Percentiles rank a stretch among this genome's conserved stretches.
These are phyloP conservation scores for Maniola hyperantus DNA, from an alignment of 2,888 invertebrate genomes.

Conservation along the genomic window DNA sequence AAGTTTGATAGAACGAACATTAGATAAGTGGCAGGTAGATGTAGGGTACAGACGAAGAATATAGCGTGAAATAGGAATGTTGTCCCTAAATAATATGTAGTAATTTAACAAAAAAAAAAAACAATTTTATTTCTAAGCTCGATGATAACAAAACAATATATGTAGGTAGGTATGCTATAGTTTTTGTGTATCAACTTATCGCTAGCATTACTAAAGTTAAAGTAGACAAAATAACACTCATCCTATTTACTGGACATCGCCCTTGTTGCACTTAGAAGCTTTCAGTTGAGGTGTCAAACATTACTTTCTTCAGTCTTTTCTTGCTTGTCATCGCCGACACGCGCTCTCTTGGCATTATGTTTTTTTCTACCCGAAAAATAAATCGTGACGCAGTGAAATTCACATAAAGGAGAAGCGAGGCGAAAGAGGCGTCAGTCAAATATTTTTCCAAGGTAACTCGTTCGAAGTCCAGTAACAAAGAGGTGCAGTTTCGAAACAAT, in stretches of 20 bases:
- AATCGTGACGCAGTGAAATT: slow-evolving; percentile 56
- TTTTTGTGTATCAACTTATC: too few species aligned
- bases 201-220: neutral
- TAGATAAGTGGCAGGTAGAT: neutral
- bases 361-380: slow-evolving; percentile 50
- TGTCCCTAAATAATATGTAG: too few species aligned
- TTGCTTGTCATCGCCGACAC: slow-evolving; percentile 61
- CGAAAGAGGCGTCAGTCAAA: slow-evolving; percentile 58
- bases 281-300: slow-evolving; percentile 63
- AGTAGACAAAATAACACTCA: slow-evolving; percentile 21
- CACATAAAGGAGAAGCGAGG: slow-evolving; percentile 40
- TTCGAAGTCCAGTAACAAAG: slow-evolving; percentile 66
- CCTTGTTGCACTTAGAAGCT: slow-evolving; percentile 66
- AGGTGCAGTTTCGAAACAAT: slow-evolving; percentile 77
- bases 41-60: too few species aligned
- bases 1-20: neutral
- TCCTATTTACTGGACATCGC: slow-evolving; percentile 48
- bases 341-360: slow-evolving; percentile 49
- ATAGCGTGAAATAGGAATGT: too few species aligned
- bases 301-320: slow-evolving; percentile 61
- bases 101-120: too few species aligned
- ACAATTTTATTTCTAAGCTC: too few species aligned
- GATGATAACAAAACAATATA: too few species aligned
- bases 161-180: too few species aligned
- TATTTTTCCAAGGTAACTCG: slow-evolving; percentile 72